Evolutionary conservation across 1,140 invertebrate species (phyloP).

Genomic region (Lanistes nyassanus): DNA sequence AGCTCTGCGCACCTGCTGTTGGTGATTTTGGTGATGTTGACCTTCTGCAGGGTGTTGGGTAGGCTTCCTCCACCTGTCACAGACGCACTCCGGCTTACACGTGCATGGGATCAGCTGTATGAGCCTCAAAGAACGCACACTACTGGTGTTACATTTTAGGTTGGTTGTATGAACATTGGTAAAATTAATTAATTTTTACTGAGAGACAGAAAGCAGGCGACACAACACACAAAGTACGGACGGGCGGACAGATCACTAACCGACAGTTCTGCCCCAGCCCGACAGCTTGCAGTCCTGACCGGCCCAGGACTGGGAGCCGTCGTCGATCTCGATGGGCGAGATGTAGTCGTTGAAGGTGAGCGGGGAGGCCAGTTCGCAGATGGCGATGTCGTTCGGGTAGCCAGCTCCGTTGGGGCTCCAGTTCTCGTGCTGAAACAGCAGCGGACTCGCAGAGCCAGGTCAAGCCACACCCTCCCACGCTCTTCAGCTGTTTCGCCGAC

Average conservation of each 20-base stretch:
- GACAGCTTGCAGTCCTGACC: constrained; percentile 16
- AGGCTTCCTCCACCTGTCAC: constrained; percentile 4
- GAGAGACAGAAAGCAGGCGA: too few species aligned
- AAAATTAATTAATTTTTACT: too few species aligned
- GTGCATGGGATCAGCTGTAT: too few species aligned
- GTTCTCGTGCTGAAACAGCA: constrained; percentile 13
- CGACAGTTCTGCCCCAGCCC: constrained; percentile 26
- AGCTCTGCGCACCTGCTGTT: constrained; percentile 30
- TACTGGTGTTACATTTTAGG: too few species aligned
- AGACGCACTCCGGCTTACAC: too few species aligned
- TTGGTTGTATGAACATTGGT: too few species aligned
- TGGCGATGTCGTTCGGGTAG: constrained; percentile 31
- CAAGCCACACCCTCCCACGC: too few species aligned
- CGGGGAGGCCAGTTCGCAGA: constrained; percentile 11
- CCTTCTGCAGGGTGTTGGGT: constrained; percentile 30
- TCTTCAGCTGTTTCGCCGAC: too few species aligned
- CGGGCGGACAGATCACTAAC: not conserved
- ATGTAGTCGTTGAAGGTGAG: constrained; percentile 2
- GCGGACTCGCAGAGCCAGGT: too few species aligned
- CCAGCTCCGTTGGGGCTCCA: constrained; percentile 27
- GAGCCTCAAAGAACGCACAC: too few species aligned
- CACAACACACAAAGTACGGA: too few species aligned
- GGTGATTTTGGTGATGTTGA: constrained; percentile 32
- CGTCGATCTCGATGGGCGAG: constrained; percentile 20
- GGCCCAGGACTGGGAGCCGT: not conserved